Base-by-base conservation (phyloP, 2,113 vertebrate species). In the Pimephales promelas region DNA sequence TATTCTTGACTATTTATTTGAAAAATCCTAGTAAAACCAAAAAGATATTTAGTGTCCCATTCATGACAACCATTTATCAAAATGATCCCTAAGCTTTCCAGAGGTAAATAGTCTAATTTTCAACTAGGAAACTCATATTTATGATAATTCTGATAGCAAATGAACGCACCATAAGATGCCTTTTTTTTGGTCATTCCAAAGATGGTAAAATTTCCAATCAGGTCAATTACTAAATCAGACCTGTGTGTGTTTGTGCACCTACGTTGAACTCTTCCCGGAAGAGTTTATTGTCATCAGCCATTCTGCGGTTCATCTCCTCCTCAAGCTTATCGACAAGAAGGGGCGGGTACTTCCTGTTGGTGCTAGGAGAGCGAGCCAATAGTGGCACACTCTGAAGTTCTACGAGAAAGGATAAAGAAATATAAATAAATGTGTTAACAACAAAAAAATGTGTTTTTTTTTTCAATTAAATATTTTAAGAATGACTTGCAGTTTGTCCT, bases 201-300 rank as follows among this genome's bases (percentile, higher is more conserved):
- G 18, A 10, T 20, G 61, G 14, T 34, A 18, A 66, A 20, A 26
- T 49, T 5, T 52, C 14, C 24, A 74, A 49, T 31, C 71, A 28
- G 40, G 5, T 5, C 20, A 7, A 8, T 72, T 72, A 0, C 18
- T 7, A 0, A 66, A 71, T 34, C 9, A 13, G 13, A 36, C 57
- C 8, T 49, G n/a, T 64, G 45, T 10, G 18, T 36, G 66, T 26
- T 45, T 84, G 34, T 66, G 68, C 70, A 62, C 92, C 34, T 95
- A 99, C 97, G 2, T 98, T 99, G 90, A 98, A 99, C 92, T 99
- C 97, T 87, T 99, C 98, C 77, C 97, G 93, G 90, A 99, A 99
- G 87, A 99, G 96, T 86, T 99, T 99, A 92, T 99, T 99, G 94
- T 99, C 97, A 24, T 99, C 98, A 0, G 98, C 98, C 97, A 97